phyloP scores from a whole-genome alignment of 2,113 vertebrate genomes.

The Varanus komodoensis region DNA sequence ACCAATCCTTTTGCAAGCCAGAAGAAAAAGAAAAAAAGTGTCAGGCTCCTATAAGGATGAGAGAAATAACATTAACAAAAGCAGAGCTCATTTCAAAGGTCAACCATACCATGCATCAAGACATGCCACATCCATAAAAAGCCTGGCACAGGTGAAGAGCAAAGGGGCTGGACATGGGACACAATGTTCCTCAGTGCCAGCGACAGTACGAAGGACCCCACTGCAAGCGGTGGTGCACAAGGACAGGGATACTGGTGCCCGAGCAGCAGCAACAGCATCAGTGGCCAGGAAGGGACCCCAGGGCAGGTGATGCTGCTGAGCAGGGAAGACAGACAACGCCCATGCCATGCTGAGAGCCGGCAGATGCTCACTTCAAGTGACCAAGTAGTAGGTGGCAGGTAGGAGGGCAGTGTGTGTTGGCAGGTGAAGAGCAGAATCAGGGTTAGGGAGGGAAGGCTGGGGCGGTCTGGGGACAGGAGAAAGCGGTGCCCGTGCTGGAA shows the following conservation, averaged over 20 bases:
- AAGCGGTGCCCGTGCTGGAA: neutral
- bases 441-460: neutral
- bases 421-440: neutral
- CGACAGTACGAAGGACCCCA: neutral
- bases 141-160: neutral
- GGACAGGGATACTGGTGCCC: no score
- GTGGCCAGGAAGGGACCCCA: neutral
- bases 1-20: neutral
- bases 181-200: neutral
- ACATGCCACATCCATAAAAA: neutral
- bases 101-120: neutral
- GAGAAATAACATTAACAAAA: neutral
- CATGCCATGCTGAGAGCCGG: neutral
- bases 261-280: neutral
- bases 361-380: slow-evolving; percentile 9
- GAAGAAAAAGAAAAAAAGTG: neutral
- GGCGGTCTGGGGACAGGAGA: neutral
- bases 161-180: neutral
- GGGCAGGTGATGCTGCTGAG: neutral
- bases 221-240: neutral
- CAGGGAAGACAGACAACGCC: neutral
- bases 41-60: neutral
- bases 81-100: neutral
- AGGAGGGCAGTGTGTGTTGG: neutral
- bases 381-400: neutral